Evolutionary conservation across 2,888 invertebrate genomes (phyloP).

Genomic region (Escarpia spicata): DNA sequence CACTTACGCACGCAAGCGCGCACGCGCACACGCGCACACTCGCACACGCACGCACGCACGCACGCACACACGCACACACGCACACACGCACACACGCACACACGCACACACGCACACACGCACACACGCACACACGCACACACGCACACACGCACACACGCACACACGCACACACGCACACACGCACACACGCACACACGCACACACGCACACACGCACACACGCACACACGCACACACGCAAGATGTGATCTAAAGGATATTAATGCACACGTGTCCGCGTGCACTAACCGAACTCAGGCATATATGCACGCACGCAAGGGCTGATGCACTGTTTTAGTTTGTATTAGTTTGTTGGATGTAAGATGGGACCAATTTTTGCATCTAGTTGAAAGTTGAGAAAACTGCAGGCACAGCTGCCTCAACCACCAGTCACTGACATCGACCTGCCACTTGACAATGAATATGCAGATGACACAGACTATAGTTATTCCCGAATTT

Average conservation of each 20-base stretch:
- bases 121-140: neutral
- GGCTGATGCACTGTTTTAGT: no score
- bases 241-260: no score
- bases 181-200: neutral
- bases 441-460: no score
- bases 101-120: neutral
- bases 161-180: neutral
- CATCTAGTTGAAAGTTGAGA: no score
- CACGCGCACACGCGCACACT: neutral
- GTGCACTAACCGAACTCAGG: neutral
- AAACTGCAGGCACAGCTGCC: no score
- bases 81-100: neutral
- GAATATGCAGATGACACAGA: no score
- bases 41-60: neutral
- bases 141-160: neutral
- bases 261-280: neutral
- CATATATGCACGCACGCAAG: neutral
- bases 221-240: no score
- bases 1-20: neutral
- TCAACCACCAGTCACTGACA: no score
- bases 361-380: no score
- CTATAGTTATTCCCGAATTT: no score
- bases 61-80: neutral
- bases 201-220: no score
- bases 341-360: no score